Percentiles rank a stretch among this genome's conserved stretches.
Conservation (phyloP, 2,113 vertebrate genomes). For the Podarcis muralis region DNA sequence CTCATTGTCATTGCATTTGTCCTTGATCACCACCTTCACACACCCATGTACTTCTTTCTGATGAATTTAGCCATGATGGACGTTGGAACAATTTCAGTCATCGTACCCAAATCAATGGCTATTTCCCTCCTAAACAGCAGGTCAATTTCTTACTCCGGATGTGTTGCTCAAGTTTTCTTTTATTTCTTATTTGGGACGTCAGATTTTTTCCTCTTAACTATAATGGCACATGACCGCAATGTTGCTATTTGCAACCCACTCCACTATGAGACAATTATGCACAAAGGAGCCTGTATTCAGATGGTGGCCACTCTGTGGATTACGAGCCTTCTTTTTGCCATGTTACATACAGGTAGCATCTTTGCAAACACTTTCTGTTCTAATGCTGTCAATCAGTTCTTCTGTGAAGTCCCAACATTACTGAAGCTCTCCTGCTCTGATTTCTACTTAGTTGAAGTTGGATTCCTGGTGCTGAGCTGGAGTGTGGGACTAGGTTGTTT, state of each 20-base stretch:
- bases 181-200: background rate
- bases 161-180: background rate
- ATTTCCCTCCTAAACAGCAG: background rate
- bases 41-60: no score
- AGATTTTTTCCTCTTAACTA: background rate
- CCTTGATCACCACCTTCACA: background rate
- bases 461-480: background rate
- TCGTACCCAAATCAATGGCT: background rate
- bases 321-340: background rate
- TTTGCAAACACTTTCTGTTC: background rate
- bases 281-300: background rate
- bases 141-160: background rate
- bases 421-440: background rate
- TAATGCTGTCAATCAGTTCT: background rate
- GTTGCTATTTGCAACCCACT: background rate
- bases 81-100: background rate
- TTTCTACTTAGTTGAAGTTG: background rate
- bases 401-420: background rate
- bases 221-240: background rate
- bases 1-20: background rate
- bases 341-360: background rate
- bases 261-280: background rate
- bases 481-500: background rate
- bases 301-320: background rate
- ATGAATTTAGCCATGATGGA: background rate